A percentile compares a stretch with the other conserved stretches of the same genome.
Evolutionary conservation across 2,113 vertebrate species (phyloP).

Genomic region (Bubalus kerabau): DNA sequence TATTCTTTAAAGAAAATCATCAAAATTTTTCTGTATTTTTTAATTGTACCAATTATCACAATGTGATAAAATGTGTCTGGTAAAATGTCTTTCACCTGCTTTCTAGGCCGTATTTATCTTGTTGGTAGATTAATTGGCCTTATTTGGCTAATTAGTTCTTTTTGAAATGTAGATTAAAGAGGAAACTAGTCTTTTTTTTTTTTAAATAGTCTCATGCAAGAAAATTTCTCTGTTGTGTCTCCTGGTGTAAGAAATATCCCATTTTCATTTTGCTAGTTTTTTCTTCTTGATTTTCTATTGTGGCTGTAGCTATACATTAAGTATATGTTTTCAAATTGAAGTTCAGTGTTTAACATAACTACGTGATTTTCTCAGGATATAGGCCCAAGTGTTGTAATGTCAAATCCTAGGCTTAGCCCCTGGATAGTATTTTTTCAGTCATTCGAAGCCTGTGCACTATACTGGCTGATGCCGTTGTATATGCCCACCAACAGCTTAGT

Average conservation of each 20-base stretch:
- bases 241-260: background rate
- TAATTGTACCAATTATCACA: background rate
- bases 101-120: background rate
- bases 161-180: background rate
- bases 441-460: background rate
- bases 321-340: background rate
- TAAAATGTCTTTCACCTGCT: background rate
- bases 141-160: background rate
- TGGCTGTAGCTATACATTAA: background rate
- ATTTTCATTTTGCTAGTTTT: background rate
- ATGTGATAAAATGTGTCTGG: background rate
- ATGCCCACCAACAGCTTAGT: background rate
- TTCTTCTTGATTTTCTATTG: background rate
- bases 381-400: background rate
- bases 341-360: background rate
- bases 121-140: background rate
- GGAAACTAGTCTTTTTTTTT: background rate
- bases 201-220: background rate
- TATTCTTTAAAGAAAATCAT: background rate
- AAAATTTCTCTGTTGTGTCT: background rate
- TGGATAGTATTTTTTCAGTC: background rate
- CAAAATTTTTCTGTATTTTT: background rate
- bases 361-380: background rate
- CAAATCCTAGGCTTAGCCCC: background rate
- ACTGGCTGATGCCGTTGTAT: background rate